Percentiles rank a stretch among this genome's conserved stretches.
These are phyloP conservation scores for Callyntrura guangdongensis DNA, from an alignment of 2,888 invertebrate genomes.

Conservation along the genomic window DNA sequence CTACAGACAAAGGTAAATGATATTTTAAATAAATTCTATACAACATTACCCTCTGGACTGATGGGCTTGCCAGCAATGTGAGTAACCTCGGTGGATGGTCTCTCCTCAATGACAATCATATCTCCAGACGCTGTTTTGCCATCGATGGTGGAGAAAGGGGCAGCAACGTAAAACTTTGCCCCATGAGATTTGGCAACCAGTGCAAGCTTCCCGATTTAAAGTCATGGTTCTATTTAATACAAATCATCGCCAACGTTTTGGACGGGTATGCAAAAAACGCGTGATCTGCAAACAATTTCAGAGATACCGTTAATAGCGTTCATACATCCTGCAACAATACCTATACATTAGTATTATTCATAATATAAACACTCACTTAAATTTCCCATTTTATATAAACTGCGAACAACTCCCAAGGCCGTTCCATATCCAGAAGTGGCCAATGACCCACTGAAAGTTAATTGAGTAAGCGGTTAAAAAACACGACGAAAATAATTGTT, in stretches of 20 bases:
- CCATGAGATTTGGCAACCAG: slow-evolving; percentile 95
- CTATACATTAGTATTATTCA: too few relatives aligned
- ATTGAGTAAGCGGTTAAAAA: too few relatives aligned
- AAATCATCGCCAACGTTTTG: too few relatives aligned
- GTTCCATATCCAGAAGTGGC: slow-evolving; percentile 99
- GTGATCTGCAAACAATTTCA: slow-evolving; percentile 88
- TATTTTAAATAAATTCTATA: too few relatives aligned
- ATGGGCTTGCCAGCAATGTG: slow-evolving; percentile 94
- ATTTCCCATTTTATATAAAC: slow-evolving; percentile 90
- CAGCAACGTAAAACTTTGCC: slow-evolving; percentile 98
- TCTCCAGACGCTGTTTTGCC: slow-evolving; percentile 92
- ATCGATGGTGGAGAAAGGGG: slow-evolving; percentile 97
- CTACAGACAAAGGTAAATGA: too few relatives aligned
- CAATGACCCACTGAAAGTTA: slow-evolving; percentile 96
- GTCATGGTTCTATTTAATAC: too few relatives aligned
- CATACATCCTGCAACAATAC: too few relatives aligned
- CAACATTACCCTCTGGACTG: slow-evolving; percentile 95
- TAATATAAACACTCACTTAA: slow-evolving; percentile 88
- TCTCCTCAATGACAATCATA: slow-evolving; percentile 96
- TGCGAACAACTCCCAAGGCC: slow-evolving; percentile 97
- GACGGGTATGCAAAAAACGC: slow-evolving; percentile 99
- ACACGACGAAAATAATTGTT: slow-evolving; percentile 84
- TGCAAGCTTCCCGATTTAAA: slow-evolving; percentile 93
- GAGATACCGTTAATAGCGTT: too few relatives aligned
- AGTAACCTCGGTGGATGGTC: slow-evolving; percentile 96